Evolutionary conservation across 1,140 invertebrate genomes (phyloP).

Genomic region (Meloidogyne floridensis): DNA sequence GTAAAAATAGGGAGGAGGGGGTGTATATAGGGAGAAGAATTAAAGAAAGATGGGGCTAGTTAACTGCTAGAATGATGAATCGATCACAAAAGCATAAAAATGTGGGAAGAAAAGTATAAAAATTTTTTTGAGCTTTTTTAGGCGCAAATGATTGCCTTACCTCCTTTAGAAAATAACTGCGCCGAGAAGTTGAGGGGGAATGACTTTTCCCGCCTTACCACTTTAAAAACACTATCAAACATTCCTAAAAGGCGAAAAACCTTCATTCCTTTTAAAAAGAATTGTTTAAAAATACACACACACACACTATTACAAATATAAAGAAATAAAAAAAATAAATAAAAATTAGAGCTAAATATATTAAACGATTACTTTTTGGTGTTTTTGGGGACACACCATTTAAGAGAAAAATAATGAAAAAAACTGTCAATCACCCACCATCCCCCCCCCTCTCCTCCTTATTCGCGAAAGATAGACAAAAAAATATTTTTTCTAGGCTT

Average conservation of each 20-base stretch:
- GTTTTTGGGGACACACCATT: background rate
- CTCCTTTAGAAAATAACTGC: background rate
- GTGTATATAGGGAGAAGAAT: background rate
- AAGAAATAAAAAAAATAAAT: background rate
- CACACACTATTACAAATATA: background rate
- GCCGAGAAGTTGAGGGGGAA: background rate
- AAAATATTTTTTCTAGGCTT: background rate
- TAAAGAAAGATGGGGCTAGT: background rate
- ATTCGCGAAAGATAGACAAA: constrained; percentile 1
- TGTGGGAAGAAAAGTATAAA: constrained; percentile 4
- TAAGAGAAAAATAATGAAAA: background rate
- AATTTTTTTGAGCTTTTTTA: background rate
- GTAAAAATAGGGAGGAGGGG: background rate
- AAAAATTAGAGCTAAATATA: background rate
- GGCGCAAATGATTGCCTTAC: background rate
- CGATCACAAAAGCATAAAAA: constrained; percentile 4
- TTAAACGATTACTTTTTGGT: background rate
- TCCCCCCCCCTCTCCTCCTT: background rate
- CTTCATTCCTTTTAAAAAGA: constrained; percentile 1
- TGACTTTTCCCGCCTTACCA: background rate
- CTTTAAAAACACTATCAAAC: background rate
- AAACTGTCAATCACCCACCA: background rate
- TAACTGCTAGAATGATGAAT: background rate
- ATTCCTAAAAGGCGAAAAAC: background rate
- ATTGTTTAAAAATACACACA: background rate